Percentiles rank a stretch among this genome's conserved stretches.
Conservation (phyloP, 2,113 vertebrate species). For the Ramphastos sulfuratus region DNA sequence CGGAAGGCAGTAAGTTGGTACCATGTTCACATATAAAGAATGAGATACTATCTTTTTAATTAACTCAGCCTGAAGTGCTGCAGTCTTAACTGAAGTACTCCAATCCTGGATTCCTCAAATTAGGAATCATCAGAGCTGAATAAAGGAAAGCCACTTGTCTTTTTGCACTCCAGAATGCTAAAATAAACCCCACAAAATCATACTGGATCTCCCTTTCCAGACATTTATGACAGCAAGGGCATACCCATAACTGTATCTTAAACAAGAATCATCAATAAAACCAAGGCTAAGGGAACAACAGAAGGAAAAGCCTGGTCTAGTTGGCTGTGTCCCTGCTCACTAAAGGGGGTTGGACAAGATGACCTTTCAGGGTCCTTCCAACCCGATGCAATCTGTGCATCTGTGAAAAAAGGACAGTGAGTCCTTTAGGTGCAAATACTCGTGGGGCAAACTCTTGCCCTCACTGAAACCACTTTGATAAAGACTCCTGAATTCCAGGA, state of each 20-base stretch:
- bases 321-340: too few species aligned
- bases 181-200: neutral
- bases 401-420: neutral
- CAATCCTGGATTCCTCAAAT: neutral
- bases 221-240: neutral
- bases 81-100: neutral
- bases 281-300: neutral
- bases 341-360: too few species aligned
- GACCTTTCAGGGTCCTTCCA: too few species aligned
- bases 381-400: too few species aligned
- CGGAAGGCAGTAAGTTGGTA: neutral
- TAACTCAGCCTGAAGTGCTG: neutral
- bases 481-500: neutral
- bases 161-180: neutral
- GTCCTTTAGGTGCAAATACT: neutral
- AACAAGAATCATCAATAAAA: neutral
- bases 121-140: neutral
- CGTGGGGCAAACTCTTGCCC: neutral
- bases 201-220: neutral
- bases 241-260: neutral
- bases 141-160: neutral
- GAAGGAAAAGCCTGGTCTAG: neutral
- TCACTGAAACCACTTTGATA: neutral
- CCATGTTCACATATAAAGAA: neutral
- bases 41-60: constrained; percentile 14